Percentiles rank a stretch among this genome's conserved stretches.
Evolutionary conservation across 2,888 invertebrate species (phyloP).

Genomic region (Griposia aprilina): DNA sequence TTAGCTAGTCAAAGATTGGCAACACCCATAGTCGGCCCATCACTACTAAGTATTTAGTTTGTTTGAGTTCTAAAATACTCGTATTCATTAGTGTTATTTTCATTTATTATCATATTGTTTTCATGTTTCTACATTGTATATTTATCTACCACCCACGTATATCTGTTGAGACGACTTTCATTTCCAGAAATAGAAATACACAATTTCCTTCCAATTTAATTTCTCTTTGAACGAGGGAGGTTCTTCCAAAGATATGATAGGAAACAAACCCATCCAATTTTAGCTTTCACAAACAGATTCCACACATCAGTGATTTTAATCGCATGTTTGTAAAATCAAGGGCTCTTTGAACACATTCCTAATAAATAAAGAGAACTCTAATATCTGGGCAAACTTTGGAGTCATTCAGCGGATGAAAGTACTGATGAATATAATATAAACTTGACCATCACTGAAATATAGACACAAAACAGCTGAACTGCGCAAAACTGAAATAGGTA

Average conservation of each 20-base stretch:
- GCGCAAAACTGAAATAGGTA: too few species aligned
- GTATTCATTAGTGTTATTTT: neutral
- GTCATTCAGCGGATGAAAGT: too few species aligned
- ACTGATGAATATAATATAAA: too few species aligned
- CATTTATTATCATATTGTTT: neutral
- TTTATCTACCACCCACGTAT: neutral
- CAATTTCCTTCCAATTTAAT: conserved; percentile 39
- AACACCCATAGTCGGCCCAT: too few species aligned
- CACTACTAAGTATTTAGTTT: too few species aligned
- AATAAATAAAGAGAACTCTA: neutral
- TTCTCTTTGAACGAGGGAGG: conserved; percentile 18
- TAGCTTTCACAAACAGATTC: conserved; percentile 15
- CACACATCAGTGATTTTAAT: neutral
- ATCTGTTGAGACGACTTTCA: conserved; percentile 5
- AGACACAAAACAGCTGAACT: too few species aligned
- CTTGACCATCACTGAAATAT: too few species aligned
- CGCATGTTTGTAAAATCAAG: neutral
- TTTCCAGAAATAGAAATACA: conserved; percentile 18
- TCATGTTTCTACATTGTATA: neutral
- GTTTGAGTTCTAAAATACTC: neutral
- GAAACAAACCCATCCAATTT: conserved; percentile 2
- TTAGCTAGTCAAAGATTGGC: too few species aligned
- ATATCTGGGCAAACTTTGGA: neutral
- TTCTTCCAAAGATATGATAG: conserved; percentile 9
- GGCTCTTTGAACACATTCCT: neutral